Conservation (phyloP, 2,113 vertebrate species). For the Dromas ardeola region DNA sequence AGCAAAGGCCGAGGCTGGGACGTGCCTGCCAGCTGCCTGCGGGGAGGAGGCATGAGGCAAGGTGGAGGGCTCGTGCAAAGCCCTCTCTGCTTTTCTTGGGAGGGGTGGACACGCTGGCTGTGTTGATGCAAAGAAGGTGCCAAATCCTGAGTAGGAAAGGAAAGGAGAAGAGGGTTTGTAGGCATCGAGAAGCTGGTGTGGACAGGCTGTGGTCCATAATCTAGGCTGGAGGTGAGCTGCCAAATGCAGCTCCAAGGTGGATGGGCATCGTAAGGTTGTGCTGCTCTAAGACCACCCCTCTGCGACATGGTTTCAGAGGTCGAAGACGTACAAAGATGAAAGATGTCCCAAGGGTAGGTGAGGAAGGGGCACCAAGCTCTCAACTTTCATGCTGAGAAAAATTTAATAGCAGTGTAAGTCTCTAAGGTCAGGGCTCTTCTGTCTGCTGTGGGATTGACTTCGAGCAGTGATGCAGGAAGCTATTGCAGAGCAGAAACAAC, state of each 20-base stretch:
- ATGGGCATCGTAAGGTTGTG: fast-evolving
- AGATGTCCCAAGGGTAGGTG: neutral
- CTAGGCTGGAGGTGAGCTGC: neutral
- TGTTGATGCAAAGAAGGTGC: neutral
- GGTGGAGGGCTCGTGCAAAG: neutral
- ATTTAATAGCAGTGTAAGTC: neutral
- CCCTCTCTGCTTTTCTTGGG: neutral
- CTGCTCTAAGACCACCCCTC: neutral
- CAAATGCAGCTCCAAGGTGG: neutral
- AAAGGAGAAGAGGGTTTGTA: neutral
- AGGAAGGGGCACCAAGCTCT: neutral
- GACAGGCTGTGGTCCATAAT: neutral
- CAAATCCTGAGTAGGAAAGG: neutral
- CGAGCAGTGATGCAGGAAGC: neutral
- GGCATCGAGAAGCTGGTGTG: neutral
- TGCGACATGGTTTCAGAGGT: neutral
- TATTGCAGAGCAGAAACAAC: neutral
- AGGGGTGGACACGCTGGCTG: neutral
- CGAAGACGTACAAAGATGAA: neutral
- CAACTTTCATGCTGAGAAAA: neutral
- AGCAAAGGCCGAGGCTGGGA: neutral
- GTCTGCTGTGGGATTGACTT: fast-evolving
- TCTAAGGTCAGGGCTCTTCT: neutral
- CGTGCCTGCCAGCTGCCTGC: neutral
- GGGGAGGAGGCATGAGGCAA: neutral